Evolutionary conservation across 1,140 invertebrate genomes (phyloP).

Genomic region (Apis mellifera): Amel_HAv3.1 CM009946.2:4613001-4613500

Average conservation of each 20-base stretch:
- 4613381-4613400: no score
- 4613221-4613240: constrained; percentile 11
- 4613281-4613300: not conserved
- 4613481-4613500: no score
- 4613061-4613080: no score
- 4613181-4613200: constrained; percentile 29
- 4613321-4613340: not conserved
- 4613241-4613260: not conserved
- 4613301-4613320: not conserved
- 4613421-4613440: no score
- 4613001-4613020: no score
- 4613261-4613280: constrained; percentile 5
- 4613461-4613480: no score
- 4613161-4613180: constrained; percentile 35
- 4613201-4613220: constrained; percentile 55
- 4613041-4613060: not conserved
- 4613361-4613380: no score
- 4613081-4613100: not conserved
- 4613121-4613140: constrained; percentile 19
- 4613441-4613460: no score
- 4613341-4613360: no score
- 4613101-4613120: not conserved
- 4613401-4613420: no score
- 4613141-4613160: constrained; percentile 29
- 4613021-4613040: not conserved